These are phyloP conservation scores for Andrena flavipes DNA, from an alignment of 2,888 invertebrate genomes.

Conservation along the genomic window DNA sequence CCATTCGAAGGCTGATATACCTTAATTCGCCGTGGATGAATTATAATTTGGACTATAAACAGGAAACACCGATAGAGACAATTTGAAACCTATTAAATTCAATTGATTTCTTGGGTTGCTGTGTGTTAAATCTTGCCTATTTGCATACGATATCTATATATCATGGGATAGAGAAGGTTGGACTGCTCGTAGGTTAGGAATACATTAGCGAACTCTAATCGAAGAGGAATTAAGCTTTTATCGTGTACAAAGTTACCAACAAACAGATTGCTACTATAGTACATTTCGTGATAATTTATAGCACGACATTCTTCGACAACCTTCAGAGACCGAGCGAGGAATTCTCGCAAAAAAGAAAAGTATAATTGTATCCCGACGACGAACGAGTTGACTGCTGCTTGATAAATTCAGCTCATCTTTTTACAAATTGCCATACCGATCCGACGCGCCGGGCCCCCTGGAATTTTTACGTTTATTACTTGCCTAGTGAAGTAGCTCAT, in stretches of 20 bases:
- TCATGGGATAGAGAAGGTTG: neutral
- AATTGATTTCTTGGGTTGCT: constrained; percentile 27
- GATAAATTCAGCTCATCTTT: constrained; percentile 50
- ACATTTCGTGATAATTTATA: constrained; percentile 65
- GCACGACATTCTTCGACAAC: constrained; percentile 64
- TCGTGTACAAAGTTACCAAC: constrained; percentile 4
- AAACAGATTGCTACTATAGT: constrained; percentile 28
- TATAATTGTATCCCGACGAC: constrained; percentile 45
- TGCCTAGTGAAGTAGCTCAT: constrained; percentile 29
- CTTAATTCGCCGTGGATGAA: constrained; percentile 18
- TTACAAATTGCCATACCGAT: constrained; percentile 54
- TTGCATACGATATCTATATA: constrained; percentile 11
- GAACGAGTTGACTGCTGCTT: constrained; percentile 32
- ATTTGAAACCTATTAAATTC: constrained; percentile 16
- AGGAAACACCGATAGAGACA: neutral
- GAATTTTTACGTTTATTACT: constrained; percentile 55
- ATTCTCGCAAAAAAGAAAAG: constrained; percentile 38
- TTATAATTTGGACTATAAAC: neutral
- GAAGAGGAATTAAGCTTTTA: constrained; percentile 3
- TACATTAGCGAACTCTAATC: constrained; percentile 19
- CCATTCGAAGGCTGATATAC: neutral
- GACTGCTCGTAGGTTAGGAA: constrained; percentile 11
- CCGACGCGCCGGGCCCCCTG: constrained; percentile 24
- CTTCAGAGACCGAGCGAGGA: constrained; percentile 70
- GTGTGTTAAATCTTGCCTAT: neutral